These are phyloP conservation scores for Bubo scandiacus DNA, from an alignment of 2,113 vertebrate species.

Conservation along the genomic window DNA sequence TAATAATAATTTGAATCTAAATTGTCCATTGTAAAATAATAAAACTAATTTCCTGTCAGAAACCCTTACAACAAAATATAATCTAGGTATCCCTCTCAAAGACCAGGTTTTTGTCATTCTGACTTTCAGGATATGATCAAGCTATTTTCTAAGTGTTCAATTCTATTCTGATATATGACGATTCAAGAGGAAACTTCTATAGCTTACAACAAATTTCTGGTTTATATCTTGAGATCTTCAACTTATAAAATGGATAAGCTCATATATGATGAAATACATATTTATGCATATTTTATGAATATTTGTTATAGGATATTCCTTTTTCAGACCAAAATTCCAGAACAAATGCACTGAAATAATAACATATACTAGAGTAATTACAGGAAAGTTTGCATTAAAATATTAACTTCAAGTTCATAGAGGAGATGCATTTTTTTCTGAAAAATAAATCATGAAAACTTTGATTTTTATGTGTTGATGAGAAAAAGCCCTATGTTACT, in stretches of 20 bases:
- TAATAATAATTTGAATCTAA: not conserved
- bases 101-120: not conserved
- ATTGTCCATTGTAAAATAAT: not conserved
- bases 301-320: not conserved
- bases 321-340: not conserved
- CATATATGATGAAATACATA: not conserved
- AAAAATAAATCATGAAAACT: constrained; percentile 74
- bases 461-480: constrained; percentile 59
- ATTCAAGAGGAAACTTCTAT: not conserved
- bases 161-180: not conserved
- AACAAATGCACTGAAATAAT: not conserved
- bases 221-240: not conserved
- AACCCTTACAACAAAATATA: not conserved
- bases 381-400: constrained; percentile 21
- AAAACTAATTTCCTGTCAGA: not conserved
- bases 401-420: constrained; percentile 63
- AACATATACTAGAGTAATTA: not conserved
- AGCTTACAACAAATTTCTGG: not conserved
- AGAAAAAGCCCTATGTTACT: constrained; percentile 68
- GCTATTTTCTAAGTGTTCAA: not conserved
- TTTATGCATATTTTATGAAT: not conserved
- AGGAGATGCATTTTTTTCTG: constrained; percentile 51
- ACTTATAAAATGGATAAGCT: not conserved
- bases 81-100: not conserved
- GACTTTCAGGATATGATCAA: not conserved